Base-by-base conservation (phyloP, 2,888 invertebrate genomes). In the Glyphotaelius pellucidus region DNA sequence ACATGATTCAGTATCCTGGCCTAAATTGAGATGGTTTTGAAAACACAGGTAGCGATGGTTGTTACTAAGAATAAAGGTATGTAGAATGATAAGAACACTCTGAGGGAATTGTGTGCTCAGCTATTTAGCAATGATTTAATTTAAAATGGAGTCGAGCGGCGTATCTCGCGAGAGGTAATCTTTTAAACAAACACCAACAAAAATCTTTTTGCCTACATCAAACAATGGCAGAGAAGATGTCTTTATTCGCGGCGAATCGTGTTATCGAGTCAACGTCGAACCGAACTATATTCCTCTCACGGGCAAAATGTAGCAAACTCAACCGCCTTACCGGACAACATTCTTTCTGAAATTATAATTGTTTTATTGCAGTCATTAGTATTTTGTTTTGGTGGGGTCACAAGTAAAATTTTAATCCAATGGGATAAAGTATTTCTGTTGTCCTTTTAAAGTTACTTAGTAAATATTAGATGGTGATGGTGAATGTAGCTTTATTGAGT, bases 221-320 rank as follows among this genome's bases (percentile, higher is more conserved):
- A 86, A 86, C 42, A 86, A 25, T n/a, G 14, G 38, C 67, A 86
- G 42, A 30, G 35, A 86, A 38, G 25, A 86, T 86, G n/a, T 30
- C 47, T 42, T 85, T 86, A 86, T 86, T 86, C 85, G 30, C 38
- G 2, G 38, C 47, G 42, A n/a, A 86, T 19, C 14, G 38, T 42
- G 85, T 86, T 86, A 30, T 85, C 19, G 30, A 86, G 38, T 42
- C 35, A 85, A 85, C 85, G 85, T 86, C 85, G 42, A 42, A 81
- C 38, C n/a, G n/a, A 85, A 38, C 85, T 9, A 47, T 12, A 86
- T 47, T 86, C 83, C 35, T 42, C 38, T n/a, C 25, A n/a, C 79
- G 7, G 52, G 67, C 52, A 86, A 87, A 91, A 91, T 91, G 90
- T 91, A 91, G 90, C 90, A 91, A 91, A 32, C 52, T 87, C 85